Base-by-base conservation (phyloP, 2,113 vertebrate genomes). In the Megalops atlanticus region DNA sequence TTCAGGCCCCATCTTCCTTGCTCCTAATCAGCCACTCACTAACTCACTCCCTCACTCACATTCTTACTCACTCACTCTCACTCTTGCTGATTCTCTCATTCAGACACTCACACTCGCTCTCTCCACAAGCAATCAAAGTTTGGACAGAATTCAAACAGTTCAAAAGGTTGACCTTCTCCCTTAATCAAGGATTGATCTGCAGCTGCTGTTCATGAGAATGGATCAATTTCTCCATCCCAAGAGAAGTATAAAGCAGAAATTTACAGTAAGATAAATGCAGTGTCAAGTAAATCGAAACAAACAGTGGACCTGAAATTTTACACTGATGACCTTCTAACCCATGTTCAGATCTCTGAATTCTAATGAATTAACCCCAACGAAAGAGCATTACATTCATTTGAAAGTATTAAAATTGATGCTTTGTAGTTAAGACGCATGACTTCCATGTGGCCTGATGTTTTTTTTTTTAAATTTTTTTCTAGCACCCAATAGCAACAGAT, bases 81-180 rank as follows among this genome's bases (percentile, higher is more conserved):
- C 54, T 27, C 33, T n/a, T n/a, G n/a, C n/a, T n/a, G n/a, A n/a
- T n/a, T n/a, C n/a, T n/a, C n/a, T n/a, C n/a, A n/a, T n/a, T n/a
- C n/a, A n/a, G n/a, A n/a, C n/a, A n/a, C n/a, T n/a, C n/a, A n/a
- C n/a, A n/a, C 21, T 31, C 31, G 11, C 27, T 39, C 52, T 36
- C 49, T 78, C 54, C 21, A 39, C 39, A 68, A 41, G 43, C 76
- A 77, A 69, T 49, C 72, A 38, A 74, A 58, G 47, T 45, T 71
- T 72, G 33, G 45, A 38, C 74, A 36, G 54, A 49, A 73, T 58
- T 73, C 83, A 58, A 73, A 81, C 83, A 76, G 75, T 49, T 80
- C 74, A 76, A 71, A 78, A 47, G 16, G 70, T 27, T 84, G 2
- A 16, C 45, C 74, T n/a, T n/a, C n/a, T n/a, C n/a, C n/a, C n/a